phyloP scores from a whole-genome alignment of 1,140 invertebrate species.

The Pseudobourletiella spinata region DNA sequence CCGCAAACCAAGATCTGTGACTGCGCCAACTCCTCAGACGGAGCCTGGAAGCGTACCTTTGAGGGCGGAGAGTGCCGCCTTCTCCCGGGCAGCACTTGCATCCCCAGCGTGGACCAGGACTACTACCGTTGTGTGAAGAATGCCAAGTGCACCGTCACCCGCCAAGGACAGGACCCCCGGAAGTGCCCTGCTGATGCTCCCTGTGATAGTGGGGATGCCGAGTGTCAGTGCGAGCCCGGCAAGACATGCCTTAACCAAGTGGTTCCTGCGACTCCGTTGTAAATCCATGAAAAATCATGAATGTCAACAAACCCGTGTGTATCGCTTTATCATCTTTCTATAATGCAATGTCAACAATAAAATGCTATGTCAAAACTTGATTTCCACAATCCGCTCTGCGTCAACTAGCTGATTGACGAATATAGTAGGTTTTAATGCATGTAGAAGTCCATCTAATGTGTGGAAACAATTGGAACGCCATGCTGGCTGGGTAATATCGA shows the following conservation, averaged over 20 bases:
- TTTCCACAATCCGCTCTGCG: too few relatives aligned
- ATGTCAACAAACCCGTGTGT: too few relatives aligned
- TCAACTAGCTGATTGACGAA: too few relatives aligned
- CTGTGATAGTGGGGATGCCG: background rate
- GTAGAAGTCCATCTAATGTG: too few relatives aligned
- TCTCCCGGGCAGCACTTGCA: background rate
- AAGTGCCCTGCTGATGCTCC: background rate
- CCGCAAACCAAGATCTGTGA: constrained; percentile 8
- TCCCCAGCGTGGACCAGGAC: background rate
- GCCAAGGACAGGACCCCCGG: background rate
- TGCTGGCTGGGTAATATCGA: too few relatives aligned
- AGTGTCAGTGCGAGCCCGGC: background rate
- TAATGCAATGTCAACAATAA: too few relatives aligned
- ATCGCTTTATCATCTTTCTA: too few relatives aligned
- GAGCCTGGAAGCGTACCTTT: background rate
- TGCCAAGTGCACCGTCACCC: background rate
- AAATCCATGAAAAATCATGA: too few relatives aligned
- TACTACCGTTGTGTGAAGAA: constrained; percentile 12
- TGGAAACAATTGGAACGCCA: too few relatives aligned
- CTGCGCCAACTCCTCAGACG: background rate
- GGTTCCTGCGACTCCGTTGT: background rate
- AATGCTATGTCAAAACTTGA: too few relatives aligned
- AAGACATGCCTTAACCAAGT: background rate
- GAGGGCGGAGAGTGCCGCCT: background rate
- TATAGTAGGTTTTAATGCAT: too few relatives aligned